phyloP scores from a whole-genome alignment of 2,113 vertebrate genomes.

The Illadopsis cleaveri region DNA sequence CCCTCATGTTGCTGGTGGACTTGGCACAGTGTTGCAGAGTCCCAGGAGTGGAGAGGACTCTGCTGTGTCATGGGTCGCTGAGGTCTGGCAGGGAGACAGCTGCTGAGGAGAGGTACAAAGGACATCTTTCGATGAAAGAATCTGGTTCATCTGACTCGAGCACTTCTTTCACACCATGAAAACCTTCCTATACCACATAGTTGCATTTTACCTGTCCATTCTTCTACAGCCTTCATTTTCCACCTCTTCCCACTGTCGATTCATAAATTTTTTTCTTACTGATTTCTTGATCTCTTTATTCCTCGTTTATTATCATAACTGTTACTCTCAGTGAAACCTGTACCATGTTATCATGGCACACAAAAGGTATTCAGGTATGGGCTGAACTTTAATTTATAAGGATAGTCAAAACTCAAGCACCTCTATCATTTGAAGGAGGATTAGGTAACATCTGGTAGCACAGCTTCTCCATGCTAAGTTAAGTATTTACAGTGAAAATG shows the following conservation, averaged over 20 bases:
- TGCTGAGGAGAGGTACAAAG: neutral
- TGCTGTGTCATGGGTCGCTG: neutral
- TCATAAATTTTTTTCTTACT: neutral
- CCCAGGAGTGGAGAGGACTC: neutral
- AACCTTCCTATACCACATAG: neutral
- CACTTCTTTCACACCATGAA: neutral
- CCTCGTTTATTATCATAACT: neutral
- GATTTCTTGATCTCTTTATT: neutral
- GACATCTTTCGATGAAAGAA: rapidly evolving
- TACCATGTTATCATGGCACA: neutral
- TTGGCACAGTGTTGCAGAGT: neutral
- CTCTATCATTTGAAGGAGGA: neutral
- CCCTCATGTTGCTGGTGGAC: neutral
- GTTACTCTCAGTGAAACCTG: neutral
- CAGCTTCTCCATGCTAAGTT: neutral
- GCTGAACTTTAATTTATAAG: neutral
- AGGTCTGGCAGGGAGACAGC: neutral
- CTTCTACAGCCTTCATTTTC: neutral
- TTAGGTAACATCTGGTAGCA: neutral
- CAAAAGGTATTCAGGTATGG: neutral
- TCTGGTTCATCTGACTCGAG: neutral
- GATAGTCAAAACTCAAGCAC: neutral
- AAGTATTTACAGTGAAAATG: neutral
- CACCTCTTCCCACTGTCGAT: neutral
- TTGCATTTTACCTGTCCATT: neutral